Conservation (phyloP, 2,113 vertebrate genomes). For the Anseranas semipalmata region DNA sequence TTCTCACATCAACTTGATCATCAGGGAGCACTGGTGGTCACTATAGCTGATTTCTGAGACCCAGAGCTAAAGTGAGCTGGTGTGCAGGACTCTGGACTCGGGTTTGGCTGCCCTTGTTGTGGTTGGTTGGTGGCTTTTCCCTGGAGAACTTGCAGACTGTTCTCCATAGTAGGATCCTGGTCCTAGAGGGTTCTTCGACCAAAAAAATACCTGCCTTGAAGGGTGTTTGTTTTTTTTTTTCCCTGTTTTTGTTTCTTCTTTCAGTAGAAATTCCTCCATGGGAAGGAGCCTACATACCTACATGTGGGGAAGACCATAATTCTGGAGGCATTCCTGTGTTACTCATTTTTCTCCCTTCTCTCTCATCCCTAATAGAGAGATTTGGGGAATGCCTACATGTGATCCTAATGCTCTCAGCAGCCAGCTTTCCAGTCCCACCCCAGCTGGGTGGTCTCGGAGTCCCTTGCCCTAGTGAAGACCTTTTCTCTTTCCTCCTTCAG, state of each 20-base stretch:
- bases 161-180: neutral
- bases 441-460: neutral
- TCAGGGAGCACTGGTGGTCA: neutral
- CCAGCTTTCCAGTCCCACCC: neutral
- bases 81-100: neutral
- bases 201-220: neutral
- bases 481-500: constrained; percentile 77
- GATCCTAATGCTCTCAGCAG: neutral
- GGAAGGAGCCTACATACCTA: neutral
- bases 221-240: neutral
- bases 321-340: neutral
- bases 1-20: neutral
- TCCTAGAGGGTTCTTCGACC: neutral
- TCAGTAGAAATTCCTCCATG: neutral
- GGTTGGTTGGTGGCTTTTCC: neutral
- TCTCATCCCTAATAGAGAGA: neutral
- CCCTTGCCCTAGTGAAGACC: constrained; percentile 20
- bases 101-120: neutral
- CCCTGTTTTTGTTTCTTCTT: neutral
- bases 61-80: neutral
- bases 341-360: neutral
- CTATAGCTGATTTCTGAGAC: neutral
- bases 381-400: neutral
- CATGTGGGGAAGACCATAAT: neutral
- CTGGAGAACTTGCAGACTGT: neutral